Percentiles rank a stretch among this genome's conserved stretches.
Evolutionary conservation across 2,797 vertebrate genomes (phyloP).

Genomic region (Catostomus latipinnis): DNA sequence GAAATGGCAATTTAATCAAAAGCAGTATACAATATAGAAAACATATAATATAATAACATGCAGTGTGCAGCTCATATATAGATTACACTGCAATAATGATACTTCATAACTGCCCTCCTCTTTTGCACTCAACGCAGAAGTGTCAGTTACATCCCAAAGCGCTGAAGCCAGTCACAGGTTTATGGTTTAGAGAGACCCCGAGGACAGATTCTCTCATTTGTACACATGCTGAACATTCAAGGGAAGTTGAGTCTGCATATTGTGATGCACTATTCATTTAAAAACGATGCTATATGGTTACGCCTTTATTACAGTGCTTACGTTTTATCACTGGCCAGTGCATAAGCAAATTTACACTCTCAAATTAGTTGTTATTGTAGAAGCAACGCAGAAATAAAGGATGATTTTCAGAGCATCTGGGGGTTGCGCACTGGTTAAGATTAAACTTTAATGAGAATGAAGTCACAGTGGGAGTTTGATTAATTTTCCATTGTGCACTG

Average conservation of each 20-base stretch:
- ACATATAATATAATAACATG: neutral
- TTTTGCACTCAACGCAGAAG: no score
- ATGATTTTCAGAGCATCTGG: slow-evolving; percentile 23
- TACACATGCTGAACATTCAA: slow-evolving; percentile 24
- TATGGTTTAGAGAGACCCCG: neutral
- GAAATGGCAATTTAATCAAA: no score
- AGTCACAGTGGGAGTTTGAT: slow-evolving; percentile 26
- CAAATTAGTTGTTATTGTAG: slow-evolving; percentile 31
- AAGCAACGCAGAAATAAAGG: slow-evolving; percentile 18
- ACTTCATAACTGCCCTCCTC: no score
- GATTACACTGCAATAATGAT: no score
- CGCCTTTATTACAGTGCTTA: slow-evolving; percentile 40
- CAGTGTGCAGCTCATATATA: no score
- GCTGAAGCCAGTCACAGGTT: neutral
- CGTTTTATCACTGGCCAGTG: slow-evolving; percentile 40
- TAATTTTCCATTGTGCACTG: slow-evolving; percentile 7
- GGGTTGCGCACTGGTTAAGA: slow-evolving; percentile 10
- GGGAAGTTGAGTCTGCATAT: slow-evolving; percentile 11
- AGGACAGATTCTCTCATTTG: slow-evolving; percentile 16
- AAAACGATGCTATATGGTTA: slow-evolving; percentile 20
- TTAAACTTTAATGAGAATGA: slow-evolving; percentile 31
- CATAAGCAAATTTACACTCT: slow-evolving; percentile 15
- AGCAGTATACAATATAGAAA: neutral
- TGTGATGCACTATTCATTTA: slow-evolving; percentile 18
- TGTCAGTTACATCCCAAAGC: neutral